Evolutionary conservation across 2,888 invertebrate genomes (phyloP), one percentile per base, ranked within the genome.

Genomic region (Xestia xanthographa): DNA sequence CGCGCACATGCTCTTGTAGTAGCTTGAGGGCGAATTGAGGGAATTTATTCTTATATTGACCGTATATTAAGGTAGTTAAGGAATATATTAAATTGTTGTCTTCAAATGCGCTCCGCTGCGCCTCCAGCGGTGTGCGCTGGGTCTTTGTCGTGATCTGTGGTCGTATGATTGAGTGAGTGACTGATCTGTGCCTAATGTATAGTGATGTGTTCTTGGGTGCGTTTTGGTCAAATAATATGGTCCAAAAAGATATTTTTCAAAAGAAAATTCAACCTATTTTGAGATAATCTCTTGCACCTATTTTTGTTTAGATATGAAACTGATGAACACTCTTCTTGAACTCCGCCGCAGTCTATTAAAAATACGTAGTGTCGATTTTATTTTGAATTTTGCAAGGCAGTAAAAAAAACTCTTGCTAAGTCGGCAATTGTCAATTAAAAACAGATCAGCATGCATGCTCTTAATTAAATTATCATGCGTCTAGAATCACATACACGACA

Each of bases 401-500:
- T 20, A 34, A 5, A 22, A n/a, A 66, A 41, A n/a, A 41, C 41
- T 48, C 12, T 6, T 22, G 8, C 50, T 43, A 6, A 41, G 11
- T 26, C 22, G 6, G 17, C 0, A 26, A 9, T n/a, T 12, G 38
- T 41, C 41, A 71, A 67, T 82, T 63, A 72, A 38, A 43, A 38
- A 43, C 34, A 34, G 34, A 34, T 5, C 50, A 77, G 41, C 65
- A 65, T 38, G 43, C 43, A 29, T 58, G 56, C 29, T 56, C 60
- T 80, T 69, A 72, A 82, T 82, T 76, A 58, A 76, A 80, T 75
- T 72, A 84, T 76, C 80, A 22, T 69, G 48, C 26, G 45, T 80
- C 71, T 72, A 48, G 48, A 80, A 50, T 84, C 71, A 72, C 76
- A 75, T 48, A 80, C 38, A 34, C 63, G 75, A 62, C 56, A 20